Evolutionary conservation across 1,140 invertebrate genomes (phyloP), one percentile per base, ranked within the genome.

Genomic region (Forficula auricularia): DNA sequence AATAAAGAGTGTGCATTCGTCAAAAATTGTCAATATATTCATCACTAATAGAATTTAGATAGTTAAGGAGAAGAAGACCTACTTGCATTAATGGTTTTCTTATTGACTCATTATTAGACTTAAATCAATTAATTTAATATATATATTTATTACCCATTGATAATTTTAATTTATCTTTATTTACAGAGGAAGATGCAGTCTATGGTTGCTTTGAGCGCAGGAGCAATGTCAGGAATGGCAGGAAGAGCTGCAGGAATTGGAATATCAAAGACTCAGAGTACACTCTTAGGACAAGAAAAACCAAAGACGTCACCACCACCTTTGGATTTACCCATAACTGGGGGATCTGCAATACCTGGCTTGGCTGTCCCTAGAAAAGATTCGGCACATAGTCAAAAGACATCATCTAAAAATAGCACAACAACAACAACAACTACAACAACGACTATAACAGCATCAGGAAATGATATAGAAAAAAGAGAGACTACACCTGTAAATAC

Each of bases 201-300:
- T 0, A 86, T 91, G 80, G 85, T 91, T 2, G 82, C 85, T 0
- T 59, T 91, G 18, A 85, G 82, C 55, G 82, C 82, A 0, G 82
- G 82, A 2, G 80, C 83, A 2, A 85, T 88, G 76, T 77, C 81
- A 1, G 82, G 83, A 0, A 87, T 89, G 79, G 84, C 84, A 0
- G 84, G 84, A 1, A 67, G 83, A 48, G 83, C 83, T 0, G 83
- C 84, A 0, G 83, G 83, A 2, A 86, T 88, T 41, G 80, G 80
- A 1, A 71, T 86, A 18, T 73, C 81, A 22, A 82, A 86, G 58
- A 75, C 75, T n/a, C 68, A 80, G 54, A 74, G 74, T 50, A 70
- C 78, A 2, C 60, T 79, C 14, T 57, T 80, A 6, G 75, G 67
- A 50, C 76, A 79, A 56, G 79, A 82, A 41, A 81, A 79, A 57